Evolutionary conservation across 2,113 vertebrate genomes (phyloP), one percentile per base, ranked within the genome.

Genomic region (Xiphorhynchus elegans): DNA sequence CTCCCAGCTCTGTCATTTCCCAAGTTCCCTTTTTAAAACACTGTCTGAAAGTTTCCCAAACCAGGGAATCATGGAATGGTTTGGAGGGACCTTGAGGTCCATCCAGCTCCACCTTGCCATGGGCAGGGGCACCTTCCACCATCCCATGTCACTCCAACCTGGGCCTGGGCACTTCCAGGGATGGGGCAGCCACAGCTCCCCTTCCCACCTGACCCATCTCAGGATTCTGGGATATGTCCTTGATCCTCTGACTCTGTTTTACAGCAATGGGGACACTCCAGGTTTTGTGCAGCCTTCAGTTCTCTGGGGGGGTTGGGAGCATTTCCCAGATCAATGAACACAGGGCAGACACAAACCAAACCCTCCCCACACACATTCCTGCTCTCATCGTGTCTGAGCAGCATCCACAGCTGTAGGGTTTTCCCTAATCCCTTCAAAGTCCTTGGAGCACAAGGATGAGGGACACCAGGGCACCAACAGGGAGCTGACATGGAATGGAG

Each of bases 61-160:
- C 6, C 56, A n/a, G n/a, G 55, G 56, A 47, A 24, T 9, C 39
- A 24, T 8, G 56, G 66, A 70, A 63, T 25, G 40, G 23, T 39
- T n/a, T 17, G 15, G 23, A 78, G n/a, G 23, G 15, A 62, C n/a
- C 33, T 23, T 15, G 46, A 47, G 10, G 40, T 11, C 37, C 47
- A n/a, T 0, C 0, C 17, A 46, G 17, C 39, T 3, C 46, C 26
- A 60, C 26, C 21, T 10, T 68, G 63, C 53, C 21, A 28, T 1
- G 4, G 53, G 21, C 39, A 87, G 33, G 11, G 26, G 44, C 39
- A 37, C 9, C 9, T 52, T 15, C 63, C 63, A 10, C 4, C 2
- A 3, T 0, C 2, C 37, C 46, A 39, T 18, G 11, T 0, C 14
- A 63, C 28, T 53, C 46, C 53, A 42, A 0, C 35, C 35, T 20